A percentile compares a stretch with the other conserved stretches of the same genome.
phyloP scores from a whole-genome alignment of 2,113 vertebrate genomes.

The Pteruthius melanotis region DNA sequence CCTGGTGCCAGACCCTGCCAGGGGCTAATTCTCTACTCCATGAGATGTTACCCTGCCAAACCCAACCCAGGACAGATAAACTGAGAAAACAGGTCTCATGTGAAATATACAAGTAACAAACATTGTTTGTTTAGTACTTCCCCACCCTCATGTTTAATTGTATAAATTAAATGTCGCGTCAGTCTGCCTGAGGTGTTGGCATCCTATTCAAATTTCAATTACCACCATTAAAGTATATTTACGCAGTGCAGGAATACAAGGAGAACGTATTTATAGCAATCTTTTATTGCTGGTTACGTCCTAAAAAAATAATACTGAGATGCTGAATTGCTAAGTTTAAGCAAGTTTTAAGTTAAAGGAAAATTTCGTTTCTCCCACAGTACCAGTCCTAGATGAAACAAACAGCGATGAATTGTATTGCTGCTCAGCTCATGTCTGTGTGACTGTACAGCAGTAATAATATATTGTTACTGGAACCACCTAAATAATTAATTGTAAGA shows the following conservation, averaged over 20 bases:
- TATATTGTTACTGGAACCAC: slow-evolving; percentile 65
- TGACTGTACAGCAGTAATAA: slow-evolving; percentile 68
- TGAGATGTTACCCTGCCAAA: not conserved
- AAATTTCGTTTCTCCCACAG: slow-evolving; percentile 44
- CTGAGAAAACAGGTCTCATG: slow-evolving; percentile 9
- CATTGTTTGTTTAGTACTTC: slow-evolving; percentile 49
- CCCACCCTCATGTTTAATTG: slow-evolving; percentile 45
- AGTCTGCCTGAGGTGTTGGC: slow-evolving; percentile 59
- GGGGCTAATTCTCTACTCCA: not conserved
- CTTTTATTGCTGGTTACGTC: slow-evolving; percentile 59
- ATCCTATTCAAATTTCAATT: slow-evolving; percentile 64
- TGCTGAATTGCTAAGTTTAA: slow-evolving; percentile 50
- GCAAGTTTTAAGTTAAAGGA: slow-evolving; percentile 51
- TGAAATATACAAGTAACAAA: slow-evolving; percentile 14
- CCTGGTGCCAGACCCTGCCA: not conserved
- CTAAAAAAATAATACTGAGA: slow-evolving; percentile 54
- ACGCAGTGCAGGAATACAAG: not conserved
- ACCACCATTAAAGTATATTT: slow-evolving; percentile 59
- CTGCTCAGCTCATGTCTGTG: slow-evolving; percentile 34
- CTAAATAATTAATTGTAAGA: slow-evolving; percentile 69
- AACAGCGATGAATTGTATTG: slow-evolving; percentile 60
- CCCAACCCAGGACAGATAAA: slow-evolving; percentile 17
- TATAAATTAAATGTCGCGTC: slow-evolving; percentile 52
- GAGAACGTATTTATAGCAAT: slow-evolving; percentile 51
- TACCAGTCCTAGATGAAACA: slow-evolving; percentile 38